Conservation (phyloP, 2,113 vertebrate species). For the Poicephalus meyeri region DNA sequence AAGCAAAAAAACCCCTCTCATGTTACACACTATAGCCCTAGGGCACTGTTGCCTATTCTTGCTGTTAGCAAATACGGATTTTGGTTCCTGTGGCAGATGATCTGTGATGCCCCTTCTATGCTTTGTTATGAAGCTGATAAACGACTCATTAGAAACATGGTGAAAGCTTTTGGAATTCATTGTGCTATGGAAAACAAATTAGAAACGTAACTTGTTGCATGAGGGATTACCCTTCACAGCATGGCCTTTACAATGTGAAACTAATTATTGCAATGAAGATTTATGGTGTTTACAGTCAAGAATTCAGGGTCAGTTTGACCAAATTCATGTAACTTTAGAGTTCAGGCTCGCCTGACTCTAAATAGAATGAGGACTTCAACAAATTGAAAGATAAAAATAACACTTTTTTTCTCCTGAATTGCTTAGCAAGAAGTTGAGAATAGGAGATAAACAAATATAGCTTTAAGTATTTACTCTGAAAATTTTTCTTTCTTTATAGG, state of each 20-base stretch:
- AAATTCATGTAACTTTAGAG: constrained; percentile 59
- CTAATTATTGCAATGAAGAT: constrained; percentile 68
- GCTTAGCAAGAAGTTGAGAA: neutral
- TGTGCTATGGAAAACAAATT: constrained; percentile 67
- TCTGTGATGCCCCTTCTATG: constrained; percentile 30
- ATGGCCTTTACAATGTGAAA: constrained; percentile 67
- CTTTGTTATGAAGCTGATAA: constrained; percentile 61
- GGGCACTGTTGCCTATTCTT: neutral
- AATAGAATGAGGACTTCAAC: neutral
- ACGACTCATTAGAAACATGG: constrained; percentile 45
- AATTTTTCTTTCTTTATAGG: neutral
- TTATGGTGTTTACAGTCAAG: constrained; percentile 70
- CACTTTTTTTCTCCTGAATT: neutral
- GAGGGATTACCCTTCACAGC: constrained; percentile 70
- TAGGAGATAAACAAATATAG: neutral
- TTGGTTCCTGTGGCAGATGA: constrained; percentile 27
- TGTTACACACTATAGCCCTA: neutral
- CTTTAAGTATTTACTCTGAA: neutral
- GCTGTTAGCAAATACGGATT: neutral
- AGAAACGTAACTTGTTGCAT: constrained; percentile 68
- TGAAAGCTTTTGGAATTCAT: constrained; percentile 69
- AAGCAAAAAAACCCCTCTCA: neutral
- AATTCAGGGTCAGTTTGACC: constrained; percentile 70
- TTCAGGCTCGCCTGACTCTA: constrained; percentile 30
- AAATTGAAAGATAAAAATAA: constrained; percentile 25